phyloP scores from a whole-genome alignment of 2,888 invertebrate species.

The Drosophila macrothrix region DNA sequence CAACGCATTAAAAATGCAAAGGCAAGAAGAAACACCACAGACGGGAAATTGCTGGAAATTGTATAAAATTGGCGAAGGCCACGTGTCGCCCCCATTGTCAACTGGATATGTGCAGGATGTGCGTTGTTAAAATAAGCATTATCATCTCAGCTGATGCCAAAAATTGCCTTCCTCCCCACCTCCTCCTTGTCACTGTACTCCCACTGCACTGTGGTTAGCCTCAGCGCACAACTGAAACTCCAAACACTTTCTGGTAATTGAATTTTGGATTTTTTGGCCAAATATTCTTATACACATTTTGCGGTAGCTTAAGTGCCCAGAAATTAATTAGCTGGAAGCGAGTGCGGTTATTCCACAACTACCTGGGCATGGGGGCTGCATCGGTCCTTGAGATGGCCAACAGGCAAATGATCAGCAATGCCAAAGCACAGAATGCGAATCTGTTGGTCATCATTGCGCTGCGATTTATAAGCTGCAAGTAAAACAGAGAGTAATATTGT shows the following conservation, averaged over 20 bases:
- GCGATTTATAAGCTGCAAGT: slow-evolving; percentile 52
- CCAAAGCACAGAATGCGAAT: slow-evolving; percentile 76
- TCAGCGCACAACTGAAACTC: background rate
- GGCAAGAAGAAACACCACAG: slow-evolving; percentile 9
- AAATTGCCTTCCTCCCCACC: background rate
- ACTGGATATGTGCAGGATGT: slow-evolving; percentile 5
- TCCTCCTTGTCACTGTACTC: background rate
- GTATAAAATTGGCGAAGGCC: slow-evolving; percentile 35
- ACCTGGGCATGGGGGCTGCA: slow-evolving; percentile 85
- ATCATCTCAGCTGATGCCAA: slow-evolving; percentile 15
- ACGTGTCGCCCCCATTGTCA: background rate
- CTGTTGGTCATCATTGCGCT: slow-evolving; percentile 80
- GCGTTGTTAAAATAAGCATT: slow-evolving; percentile 20
- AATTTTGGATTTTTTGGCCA: slow-evolving; percentile 26
- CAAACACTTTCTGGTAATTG: slow-evolving; percentile 58
- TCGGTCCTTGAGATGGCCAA: slow-evolving; percentile 82
- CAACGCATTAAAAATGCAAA: slow-evolving; percentile 28
- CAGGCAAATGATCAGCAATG: slow-evolving; percentile 79
- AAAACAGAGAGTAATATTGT: background rate
- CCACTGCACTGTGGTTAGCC: background rate
- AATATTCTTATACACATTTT: slow-evolving; percentile 51
- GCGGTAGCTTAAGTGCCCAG: slow-evolving; percentile 39
- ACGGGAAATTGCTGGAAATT: slow-evolving; percentile 28
- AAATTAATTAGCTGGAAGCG: slow-evolving; percentile 58
- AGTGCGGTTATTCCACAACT: slow-evolving; percentile 80